Conservation (phyloP, 2,113 vertebrate species). For the Phrynocephalus versicolor region DNA sequence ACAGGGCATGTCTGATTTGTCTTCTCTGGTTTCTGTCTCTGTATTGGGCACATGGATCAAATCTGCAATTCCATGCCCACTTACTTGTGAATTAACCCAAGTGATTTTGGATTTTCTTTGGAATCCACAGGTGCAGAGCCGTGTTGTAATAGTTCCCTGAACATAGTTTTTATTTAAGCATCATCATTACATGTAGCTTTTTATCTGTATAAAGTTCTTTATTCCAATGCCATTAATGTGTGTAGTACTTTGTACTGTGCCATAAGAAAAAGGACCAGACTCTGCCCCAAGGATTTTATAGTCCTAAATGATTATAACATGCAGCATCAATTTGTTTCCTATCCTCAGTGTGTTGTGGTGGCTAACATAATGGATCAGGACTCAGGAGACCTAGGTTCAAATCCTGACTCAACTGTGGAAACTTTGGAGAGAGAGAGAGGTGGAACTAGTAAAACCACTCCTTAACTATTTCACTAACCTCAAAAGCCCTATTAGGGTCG, state of each 20-base stretch:
- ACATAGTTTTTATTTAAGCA: background rate
- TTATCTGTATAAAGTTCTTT: too few species aligned
- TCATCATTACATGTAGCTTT: too few species aligned
- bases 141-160: background rate
- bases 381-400: too few species aligned
- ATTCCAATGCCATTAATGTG: background rate
- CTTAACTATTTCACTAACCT: too few species aligned
- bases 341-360: too few species aligned
- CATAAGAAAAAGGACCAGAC: background rate
- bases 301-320: background rate
- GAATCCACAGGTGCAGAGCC: background rate
- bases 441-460: too few species aligned
- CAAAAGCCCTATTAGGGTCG: too few species aligned
- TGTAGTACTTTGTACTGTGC: background rate
- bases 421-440: too few species aligned
- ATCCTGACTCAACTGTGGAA: too few species aligned
- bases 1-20: background rate
- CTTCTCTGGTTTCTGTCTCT: background rate
- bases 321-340: too few species aligned
- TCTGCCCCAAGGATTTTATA: background rate
- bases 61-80: background rate
- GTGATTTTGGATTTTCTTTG: background rate
- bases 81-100: background rate
- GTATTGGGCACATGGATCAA: background rate
- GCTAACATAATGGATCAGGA: too few species aligned